Conservation (phyloP, 2,888 invertebrate species). For the Agrotis clavis region DNA sequence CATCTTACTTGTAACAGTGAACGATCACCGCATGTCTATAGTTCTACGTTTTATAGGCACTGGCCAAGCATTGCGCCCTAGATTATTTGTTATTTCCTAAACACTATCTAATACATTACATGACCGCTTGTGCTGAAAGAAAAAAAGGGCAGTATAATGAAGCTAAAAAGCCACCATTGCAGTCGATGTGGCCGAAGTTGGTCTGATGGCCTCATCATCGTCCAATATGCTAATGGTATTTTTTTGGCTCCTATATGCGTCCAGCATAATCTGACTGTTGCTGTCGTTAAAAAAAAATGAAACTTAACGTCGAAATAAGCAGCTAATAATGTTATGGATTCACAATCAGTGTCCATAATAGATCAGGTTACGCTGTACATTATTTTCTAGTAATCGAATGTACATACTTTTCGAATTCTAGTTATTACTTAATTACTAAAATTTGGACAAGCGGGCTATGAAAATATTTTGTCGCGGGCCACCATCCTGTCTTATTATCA, state of each 20-base stretch:
- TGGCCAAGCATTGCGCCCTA: neutral
- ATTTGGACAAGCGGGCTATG: too few species aligned
- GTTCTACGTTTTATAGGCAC: neutral
- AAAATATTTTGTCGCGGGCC: too few species aligned
- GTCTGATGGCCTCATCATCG: too few species aligned
- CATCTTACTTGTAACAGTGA: neutral
- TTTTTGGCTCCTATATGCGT: neutral
- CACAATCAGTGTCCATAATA: neutral
- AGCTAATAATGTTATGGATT: neutral
- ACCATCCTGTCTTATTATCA: too few species aligned
- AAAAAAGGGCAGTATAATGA: too few species aligned
- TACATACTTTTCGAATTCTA: too few species aligned
- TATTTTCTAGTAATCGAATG: neutral
- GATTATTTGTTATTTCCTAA: slow-evolving; percentile 1
- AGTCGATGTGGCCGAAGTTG: too few species aligned
- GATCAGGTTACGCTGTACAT: neutral
- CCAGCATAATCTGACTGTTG: neutral
- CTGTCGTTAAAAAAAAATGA: neutral
- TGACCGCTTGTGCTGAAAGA: too few species aligned
- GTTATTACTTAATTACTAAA: too few species aligned
- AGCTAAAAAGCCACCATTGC: too few species aligned
- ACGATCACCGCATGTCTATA: neutral
- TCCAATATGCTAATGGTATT: too few species aligned
- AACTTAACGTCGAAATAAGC: neutral
- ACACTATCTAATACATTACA: neutral